These are phyloP conservation scores for Drosophila ironensis DNA, from an alignment of 1,140 invertebrate species.

Conservation along the genomic window DNA sequence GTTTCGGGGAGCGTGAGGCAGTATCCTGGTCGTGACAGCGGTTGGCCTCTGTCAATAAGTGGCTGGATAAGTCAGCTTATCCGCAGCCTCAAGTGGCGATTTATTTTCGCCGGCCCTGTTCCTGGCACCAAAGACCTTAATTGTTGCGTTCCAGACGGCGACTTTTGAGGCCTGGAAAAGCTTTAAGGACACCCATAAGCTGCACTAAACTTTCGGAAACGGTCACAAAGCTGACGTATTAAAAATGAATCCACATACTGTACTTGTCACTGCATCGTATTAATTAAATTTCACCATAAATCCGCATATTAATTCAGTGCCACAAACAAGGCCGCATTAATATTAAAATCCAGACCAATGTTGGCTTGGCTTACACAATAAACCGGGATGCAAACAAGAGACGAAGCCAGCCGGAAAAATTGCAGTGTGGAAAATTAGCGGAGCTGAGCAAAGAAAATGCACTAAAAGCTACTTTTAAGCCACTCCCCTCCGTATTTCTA, in stretches of 20 bases:
- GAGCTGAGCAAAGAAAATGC: background rate
- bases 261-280: too few relatives aligned
- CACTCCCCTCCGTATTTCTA: background rate
- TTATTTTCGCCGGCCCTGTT: background rate
- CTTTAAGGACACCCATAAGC: too few relatives aligned
- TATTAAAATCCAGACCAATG: background rate
- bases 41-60: background rate
- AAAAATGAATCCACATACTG: background rate
- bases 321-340: too few relatives aligned
- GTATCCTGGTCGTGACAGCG: background rate
- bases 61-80: background rate
- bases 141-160: conserved; percentile 42
- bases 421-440: background rate
- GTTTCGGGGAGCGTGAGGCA: background rate
- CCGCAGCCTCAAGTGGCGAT: background rate
- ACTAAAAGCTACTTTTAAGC: background rate
- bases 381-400: background rate
- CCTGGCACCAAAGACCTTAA: conserved; percentile 6
- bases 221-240: too few relatives aligned
- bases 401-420: background rate
- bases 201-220: too few relatives aligned
- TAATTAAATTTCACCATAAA: too few relatives aligned
- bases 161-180: conserved; percentile 1
- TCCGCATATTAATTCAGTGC: too few relatives aligned
- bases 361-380: too few relatives aligned